Percentiles rank a stretch among this genome's conserved stretches.
Evolutionary conservation across 2,113 vertebrate genomes (phyloP).

Genomic region (Platysternon megacephalum): DNA sequence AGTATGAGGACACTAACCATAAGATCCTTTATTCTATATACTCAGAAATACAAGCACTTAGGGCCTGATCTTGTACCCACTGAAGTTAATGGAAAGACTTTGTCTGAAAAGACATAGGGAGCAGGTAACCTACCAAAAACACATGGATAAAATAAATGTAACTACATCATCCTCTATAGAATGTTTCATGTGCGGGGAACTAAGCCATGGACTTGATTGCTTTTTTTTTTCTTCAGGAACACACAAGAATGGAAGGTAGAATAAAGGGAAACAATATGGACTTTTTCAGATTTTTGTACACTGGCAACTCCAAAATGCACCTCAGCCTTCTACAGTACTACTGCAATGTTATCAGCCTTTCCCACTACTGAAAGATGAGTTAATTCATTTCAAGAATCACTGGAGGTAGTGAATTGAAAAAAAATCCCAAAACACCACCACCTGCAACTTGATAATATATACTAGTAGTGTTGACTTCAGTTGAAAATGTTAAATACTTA

Average conservation of each 20-base stretch:
- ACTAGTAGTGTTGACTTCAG: background rate
- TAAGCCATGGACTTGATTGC: background rate
- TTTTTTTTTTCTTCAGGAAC: background rate
- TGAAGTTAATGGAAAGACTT: background rate
- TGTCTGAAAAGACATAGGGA: background rate
- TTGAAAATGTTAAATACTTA: background rate
- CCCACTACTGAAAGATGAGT: background rate
- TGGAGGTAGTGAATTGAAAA: too few relatives aligned
- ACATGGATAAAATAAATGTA: background rate
- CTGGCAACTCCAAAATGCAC: background rate
- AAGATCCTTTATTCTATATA: background rate
- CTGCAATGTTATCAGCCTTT: background rate
- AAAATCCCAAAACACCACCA: background rate
- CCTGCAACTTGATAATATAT: background rate
- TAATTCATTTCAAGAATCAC: too few relatives aligned
- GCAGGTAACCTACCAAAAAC: background rate
- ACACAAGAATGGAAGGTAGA: background rate
- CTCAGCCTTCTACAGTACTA: background rate
- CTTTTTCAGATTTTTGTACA: background rate
- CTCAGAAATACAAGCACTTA: background rate
- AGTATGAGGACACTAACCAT: background rate
- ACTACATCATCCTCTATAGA: background rate
- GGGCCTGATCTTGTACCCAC: background rate
- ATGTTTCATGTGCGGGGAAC: background rate
- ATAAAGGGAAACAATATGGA: background rate